These are phyloP conservation scores for Apodemus speciosus DNA, from an alignment of 2,113 vertebrate genomes.

Conservation along the genomic window DNA sequence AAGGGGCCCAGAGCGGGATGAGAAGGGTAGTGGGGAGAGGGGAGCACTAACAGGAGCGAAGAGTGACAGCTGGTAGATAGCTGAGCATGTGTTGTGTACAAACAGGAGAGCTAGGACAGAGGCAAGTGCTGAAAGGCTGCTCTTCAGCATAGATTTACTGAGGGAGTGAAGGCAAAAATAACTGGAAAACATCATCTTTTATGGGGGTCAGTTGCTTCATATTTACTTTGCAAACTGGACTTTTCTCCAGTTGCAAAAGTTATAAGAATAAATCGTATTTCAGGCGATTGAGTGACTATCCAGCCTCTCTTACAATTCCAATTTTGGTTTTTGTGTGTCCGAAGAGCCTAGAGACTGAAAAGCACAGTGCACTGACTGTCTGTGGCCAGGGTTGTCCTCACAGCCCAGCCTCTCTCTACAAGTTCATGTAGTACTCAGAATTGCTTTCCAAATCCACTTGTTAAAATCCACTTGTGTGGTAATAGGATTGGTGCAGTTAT, in stretches of 20 bases:
- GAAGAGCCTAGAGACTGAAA: background rate
- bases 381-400: background rate
- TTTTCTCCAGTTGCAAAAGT: slow-evolving; percentile 16
- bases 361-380: background rate
- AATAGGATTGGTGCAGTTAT: background rate
- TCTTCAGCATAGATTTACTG: background rate
- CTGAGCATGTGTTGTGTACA: background rate
- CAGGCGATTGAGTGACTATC: background rate
- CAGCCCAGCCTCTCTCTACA: background rate
- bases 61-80: slow-evolving; percentile 44
- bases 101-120: background rate
- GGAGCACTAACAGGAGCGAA: slow-evolving; percentile 13
- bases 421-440: slow-evolving; percentile 20
- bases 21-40: background rate
- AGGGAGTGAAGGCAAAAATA: background rate
- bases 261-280: slow-evolving; percentile 10
- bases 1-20: background rate
- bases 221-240: slow-evolving; percentile 32
- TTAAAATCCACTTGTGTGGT: background rate
- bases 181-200: background rate
- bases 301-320: slow-evolving; percentile 13
- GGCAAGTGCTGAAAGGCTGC: background rate
- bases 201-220: background rate
- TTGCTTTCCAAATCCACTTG: background rate
- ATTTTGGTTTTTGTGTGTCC: slow-evolving; percentile 37